Conservation (phyloP, 2,113 vertebrate genomes). For the Crocuta crocuta region DNA sequence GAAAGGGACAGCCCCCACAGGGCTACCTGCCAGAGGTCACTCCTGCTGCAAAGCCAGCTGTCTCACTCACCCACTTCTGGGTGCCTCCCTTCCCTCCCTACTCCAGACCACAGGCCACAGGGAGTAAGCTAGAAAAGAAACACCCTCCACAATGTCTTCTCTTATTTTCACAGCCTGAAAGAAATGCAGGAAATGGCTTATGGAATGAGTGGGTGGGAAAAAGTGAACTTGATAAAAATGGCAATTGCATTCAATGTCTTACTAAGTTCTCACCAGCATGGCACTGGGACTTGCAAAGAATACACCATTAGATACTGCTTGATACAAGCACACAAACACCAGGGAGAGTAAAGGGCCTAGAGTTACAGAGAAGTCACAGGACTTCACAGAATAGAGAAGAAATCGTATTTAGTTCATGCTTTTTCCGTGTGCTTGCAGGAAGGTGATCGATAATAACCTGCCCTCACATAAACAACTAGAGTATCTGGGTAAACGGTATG, state of each 20-base stretch:
- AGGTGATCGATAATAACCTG: background rate
- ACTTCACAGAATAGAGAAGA: background rate
- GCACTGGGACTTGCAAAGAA: background rate
- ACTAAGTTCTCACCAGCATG: background rate
- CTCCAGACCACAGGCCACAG: background rate
- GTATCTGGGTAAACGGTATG: background rate
- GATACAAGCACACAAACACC: background rate
- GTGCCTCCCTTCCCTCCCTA: background rate
- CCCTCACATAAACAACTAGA: background rate
- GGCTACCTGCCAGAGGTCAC: background rate
- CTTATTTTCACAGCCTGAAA: background rate
- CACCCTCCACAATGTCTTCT: background rate
- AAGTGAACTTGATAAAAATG: background rate
- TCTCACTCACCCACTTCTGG: background rate
- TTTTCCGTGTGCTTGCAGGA: background rate
- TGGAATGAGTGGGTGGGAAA: background rate
- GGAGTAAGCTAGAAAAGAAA: background rate
- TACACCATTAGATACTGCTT: background rate
- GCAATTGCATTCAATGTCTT: background rate
- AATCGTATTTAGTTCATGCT: background rate
- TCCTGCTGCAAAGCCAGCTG: background rate
- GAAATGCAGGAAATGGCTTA: background rate
- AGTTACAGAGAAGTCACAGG: background rate
- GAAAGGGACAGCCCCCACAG: too few species aligned
- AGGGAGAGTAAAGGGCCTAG: background rate